Conservation (phyloP, 2,888 invertebrate species). For the Ephialtes manifestator region DNA sequence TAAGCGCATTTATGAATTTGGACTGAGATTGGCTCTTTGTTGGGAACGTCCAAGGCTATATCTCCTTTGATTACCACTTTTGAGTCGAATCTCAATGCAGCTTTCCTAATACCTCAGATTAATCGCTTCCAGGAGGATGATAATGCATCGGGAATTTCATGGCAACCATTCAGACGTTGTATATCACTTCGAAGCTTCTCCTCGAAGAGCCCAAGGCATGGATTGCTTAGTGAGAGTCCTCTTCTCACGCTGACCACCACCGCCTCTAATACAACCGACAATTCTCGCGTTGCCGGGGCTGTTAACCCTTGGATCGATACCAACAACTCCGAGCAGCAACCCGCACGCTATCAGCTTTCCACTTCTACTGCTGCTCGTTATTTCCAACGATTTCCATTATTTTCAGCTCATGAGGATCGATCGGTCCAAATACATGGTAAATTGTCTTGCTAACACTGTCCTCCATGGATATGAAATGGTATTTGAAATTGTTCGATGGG, state of each 20-base stretch:
- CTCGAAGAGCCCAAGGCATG: not conserved
- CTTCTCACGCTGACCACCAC: slow-evolving; percentile 17
- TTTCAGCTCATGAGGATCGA: slow-evolving; percentile 16
- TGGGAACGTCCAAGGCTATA: not conserved
- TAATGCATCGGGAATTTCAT: slow-evolving; percentile 20
- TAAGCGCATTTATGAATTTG: not conserved
- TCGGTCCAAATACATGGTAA: slow-evolving; percentile 17
- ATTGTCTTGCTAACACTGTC: not conserved
- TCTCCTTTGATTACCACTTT: not conserved
- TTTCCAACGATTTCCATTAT: slow-evolving; percentile 17
- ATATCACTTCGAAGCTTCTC: slow-evolving; percentile 5
- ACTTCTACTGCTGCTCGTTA: slow-evolving; percentile 5
- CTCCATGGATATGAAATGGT: no score
- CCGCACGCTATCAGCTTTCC: slow-evolving; percentile 31
- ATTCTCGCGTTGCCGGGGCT: slow-evolving; percentile 58
- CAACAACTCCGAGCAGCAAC: slow-evolving; percentile 15
- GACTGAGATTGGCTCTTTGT: not conserved
- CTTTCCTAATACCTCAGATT: not conserved
- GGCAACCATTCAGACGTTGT: not conserved
- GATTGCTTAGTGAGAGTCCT: not conserved
- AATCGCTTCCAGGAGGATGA: slow-evolving; percentile 32
- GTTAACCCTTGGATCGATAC: slow-evolving; percentile 66
- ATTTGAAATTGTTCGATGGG: not conserved
- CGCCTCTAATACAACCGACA: slow-evolving; percentile 39
- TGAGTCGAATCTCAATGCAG: not conserved